These are phyloP conservation scores for Danionella dracula DNA, from an alignment of 2,797 vertebrate genomes.

Conservation along the genomic window DNA sequence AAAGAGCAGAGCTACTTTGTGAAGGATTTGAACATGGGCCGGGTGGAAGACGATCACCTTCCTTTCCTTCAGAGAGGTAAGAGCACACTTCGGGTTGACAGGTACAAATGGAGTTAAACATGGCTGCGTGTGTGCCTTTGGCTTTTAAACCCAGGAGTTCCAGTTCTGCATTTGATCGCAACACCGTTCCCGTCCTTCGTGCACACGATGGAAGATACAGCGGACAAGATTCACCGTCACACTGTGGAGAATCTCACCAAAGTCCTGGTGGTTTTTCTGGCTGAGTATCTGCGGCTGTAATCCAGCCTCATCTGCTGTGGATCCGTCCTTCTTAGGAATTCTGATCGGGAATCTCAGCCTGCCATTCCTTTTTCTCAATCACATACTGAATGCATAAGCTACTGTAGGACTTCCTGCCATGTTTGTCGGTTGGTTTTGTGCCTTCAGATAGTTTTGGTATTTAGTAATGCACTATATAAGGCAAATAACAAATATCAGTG, in stretches of 20 bases:
- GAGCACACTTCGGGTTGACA: neutral
- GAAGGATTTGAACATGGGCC: constrained; percentile 67
- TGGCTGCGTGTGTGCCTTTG: neutral
- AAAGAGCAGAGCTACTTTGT: constrained; percentile 77
- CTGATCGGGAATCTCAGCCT: neutral
- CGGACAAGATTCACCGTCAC: constrained; percentile 79
- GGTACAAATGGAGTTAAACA: neutral
- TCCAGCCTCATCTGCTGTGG: neutral
- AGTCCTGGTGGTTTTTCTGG: constrained; percentile 79
- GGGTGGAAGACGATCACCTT: constrained; percentile 83
- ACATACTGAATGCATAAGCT: neutral
- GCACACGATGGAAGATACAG: constrained; percentile 81
- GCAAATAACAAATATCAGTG: constrained; percentile 3
- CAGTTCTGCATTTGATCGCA: constrained; percentile 80
- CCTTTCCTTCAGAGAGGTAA: constrained; percentile 84
- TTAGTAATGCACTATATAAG: constrained; percentile 4
- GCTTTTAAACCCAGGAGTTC: constrained; percentile 70
- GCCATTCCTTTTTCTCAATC: too few relatives aligned
- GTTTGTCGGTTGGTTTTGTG: neutral
- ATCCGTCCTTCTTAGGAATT: neutral
- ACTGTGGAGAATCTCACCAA: constrained; percentile 83
- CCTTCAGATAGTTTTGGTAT: constrained; percentile 21
- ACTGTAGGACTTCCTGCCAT: neutral
- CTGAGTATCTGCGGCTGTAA: constrained; percentile 72
- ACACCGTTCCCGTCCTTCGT: constrained; percentile 84